Evolutionary conservation across 2,797 vertebrate species (phyloP).

Genomic region (Chaenodraco wilsoni): DNA sequence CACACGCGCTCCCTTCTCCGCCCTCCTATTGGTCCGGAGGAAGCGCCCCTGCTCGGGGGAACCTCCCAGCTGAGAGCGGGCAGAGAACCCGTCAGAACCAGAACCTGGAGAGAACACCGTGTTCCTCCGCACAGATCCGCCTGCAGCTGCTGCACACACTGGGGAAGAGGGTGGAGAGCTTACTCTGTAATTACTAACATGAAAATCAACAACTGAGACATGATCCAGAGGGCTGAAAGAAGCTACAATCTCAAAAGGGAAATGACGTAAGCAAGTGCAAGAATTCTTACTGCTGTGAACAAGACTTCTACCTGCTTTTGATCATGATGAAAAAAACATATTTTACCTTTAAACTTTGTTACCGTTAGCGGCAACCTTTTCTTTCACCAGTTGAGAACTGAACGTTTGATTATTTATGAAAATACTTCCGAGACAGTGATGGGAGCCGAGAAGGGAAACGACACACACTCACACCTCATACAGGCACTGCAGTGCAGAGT

Average conservation of each 20-base stretch:
- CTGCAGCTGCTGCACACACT: conserved; percentile 15
- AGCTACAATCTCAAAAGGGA: not conserved
- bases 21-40: conserved; percentile 52
- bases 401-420: too few species aligned
- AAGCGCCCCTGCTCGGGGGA: conserved; percentile 17
- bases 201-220: not conserved
- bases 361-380: too few species aligned
- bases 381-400: too few species aligned
- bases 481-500: too few species aligned
- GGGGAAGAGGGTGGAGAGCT: not conserved
- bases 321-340: not conserved
- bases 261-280: not conserved
- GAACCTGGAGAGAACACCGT: conserved; percentile 61
- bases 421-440: too few species aligned
- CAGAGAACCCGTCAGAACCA: conserved; percentile 43
- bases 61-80: conserved; percentile 46
- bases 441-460: too few species aligned
- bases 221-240: not conserved
- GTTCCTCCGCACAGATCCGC: conserved; percentile 45
- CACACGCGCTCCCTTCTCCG: not conserved
- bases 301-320: not conserved
- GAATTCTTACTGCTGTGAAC: not conserved
- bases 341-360: too few species aligned
- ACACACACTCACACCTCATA: too few species aligned
- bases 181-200: not conserved